A percentile compares a stretch with the other conserved stretches of the same genome.
Evolutionary conservation across 1,140 invertebrate species (phyloP).

Genomic region (Cotesia chilonis): DNA sequence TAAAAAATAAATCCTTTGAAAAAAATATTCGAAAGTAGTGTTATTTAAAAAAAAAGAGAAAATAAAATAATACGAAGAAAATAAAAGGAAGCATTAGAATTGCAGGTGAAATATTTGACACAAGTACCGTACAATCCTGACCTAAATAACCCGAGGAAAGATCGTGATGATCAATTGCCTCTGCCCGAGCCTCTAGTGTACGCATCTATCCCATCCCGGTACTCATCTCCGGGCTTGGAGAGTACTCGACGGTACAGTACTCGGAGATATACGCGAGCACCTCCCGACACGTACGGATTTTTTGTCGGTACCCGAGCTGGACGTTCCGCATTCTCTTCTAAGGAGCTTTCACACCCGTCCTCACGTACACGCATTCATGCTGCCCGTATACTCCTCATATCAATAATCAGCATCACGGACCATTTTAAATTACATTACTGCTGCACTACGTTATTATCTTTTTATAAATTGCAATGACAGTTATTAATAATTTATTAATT

Average conservation of each 20-base stretch:
- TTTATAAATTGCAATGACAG: too few relatives aligned
- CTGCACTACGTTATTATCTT: too few relatives aligned
- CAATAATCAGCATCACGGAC: too few relatives aligned
- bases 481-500: too few relatives aligned
- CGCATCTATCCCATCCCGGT: conserved; percentile 23
- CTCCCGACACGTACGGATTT: conserved; percentile 30
- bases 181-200: background rate
- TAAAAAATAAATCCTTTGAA: too few relatives aligned
- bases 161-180: conserved; percentile 36
- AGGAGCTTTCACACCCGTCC: conserved; percentile 35
- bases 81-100: conserved; percentile 2
- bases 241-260: background rate
- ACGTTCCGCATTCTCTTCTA: conserved; percentile 35
- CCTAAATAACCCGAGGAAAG: conserved; percentile 35
- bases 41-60: too few relatives aligned
- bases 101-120: conserved; percentile 38
- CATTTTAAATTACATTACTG: conserved; percentile 6
- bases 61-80: background rate
- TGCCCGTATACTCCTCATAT: too few relatives aligned
- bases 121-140: conserved; percentile 37
- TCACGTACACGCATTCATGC: background rate
- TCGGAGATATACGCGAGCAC: background rate
- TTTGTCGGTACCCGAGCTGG: conserved; percentile 19
- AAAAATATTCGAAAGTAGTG: too few relatives aligned
- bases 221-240: background rate